Conservation (phyloP, 2,113 vertebrate species). For the Lampris megalopsis region DNA sequence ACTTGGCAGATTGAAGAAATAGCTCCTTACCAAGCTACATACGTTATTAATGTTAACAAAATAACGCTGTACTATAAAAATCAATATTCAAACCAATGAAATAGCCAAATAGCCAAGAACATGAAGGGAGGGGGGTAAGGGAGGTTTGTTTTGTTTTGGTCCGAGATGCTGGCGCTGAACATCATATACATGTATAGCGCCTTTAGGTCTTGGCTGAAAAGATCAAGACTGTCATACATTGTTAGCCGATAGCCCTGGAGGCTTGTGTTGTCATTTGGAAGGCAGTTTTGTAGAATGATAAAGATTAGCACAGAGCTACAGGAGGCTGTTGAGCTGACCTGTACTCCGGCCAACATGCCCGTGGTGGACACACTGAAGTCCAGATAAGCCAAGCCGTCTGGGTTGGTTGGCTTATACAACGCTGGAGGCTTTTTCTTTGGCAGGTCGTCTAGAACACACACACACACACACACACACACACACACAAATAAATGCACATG, state of each 20-base stretch:
- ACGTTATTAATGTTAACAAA: too few species aligned
- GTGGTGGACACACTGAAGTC: slow-evolving; percentile 99
- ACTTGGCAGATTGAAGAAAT: too few species aligned
- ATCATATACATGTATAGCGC: too few species aligned
- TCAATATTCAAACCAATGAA: too few species aligned
- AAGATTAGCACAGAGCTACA: neutral
- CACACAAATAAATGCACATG: neutral
- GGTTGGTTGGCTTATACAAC: slow-evolving; percentile 96
- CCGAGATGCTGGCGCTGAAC: too few species aligned
- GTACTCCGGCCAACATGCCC: slow-evolving; percentile 98
- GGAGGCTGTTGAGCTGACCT: slow-evolving; percentile 81
- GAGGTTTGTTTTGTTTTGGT: too few species aligned
- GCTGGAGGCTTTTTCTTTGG: slow-evolving; percentile 98
- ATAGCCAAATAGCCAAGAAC: too few species aligned
- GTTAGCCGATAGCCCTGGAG: neutral
- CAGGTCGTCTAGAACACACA: slow-evolving; percentile 88
- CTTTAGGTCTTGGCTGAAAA: too few species aligned
- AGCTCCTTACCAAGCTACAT: too few species aligned
- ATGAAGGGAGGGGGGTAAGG: too few species aligned
- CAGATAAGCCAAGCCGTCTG: slow-evolving; percentile 95
- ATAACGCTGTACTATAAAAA: too few species aligned
- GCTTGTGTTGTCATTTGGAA: neutral
- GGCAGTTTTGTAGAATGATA: neutral
- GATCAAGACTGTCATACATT: too few species aligned
- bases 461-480: slow-evolving; percentile 23